Evolutionary conservation across 1,140 invertebrate genomes (phyloP), one percentile per base, ranked within the genome.

Genomic region (Lordiphosa collinella): DNA sequence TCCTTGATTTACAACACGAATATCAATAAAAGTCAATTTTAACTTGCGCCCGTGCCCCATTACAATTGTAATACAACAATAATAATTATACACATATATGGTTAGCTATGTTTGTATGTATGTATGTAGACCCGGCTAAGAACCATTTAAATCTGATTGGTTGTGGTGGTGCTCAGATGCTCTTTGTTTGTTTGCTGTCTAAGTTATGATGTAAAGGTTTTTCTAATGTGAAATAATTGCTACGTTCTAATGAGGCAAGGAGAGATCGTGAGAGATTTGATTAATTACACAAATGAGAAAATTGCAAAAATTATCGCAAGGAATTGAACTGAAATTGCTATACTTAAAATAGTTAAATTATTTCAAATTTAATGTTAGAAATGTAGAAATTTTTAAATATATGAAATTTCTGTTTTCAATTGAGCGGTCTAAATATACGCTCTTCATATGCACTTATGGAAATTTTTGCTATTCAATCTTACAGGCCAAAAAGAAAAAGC

Each of bases 1-100:
- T 57, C 54, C 76, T 75, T 82, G 76, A 80, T 82, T 80, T 71
- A 82, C 79, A 64, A 74, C 75, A 79, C 75, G 71, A 74, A 63
- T 25, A 69, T 68, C 65, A 69, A 74, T 74, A 68, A 72, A 78
- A 78, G 51, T 59, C 55, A 50, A 62, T 68, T 53, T 52, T 59
- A 60, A 64, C 44, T 54, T 64, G 51, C 37, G 51, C 37, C 60
- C 53, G 22, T 25, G 22, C 22, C 22, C 22, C 22, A 82, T 82
- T 82, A 82, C 57, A 65, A 57, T 46, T 71, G 51, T 71, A 76
- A 68, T 68, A 52, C 63, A 71, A 64, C 63, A 71, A 64, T 84
- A 71, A 82, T 82, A 35, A 50, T 36, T 35, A 50, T 34, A 22
- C 34, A 8, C 36, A 18, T 34, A 7, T n/a, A n/a, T n/a, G n/a